Percentiles rank a stretch among this genome's conserved stretches.
phyloP scores from a whole-genome alignment of 2,888 invertebrate species.

The Dusona sp. region DNA sequence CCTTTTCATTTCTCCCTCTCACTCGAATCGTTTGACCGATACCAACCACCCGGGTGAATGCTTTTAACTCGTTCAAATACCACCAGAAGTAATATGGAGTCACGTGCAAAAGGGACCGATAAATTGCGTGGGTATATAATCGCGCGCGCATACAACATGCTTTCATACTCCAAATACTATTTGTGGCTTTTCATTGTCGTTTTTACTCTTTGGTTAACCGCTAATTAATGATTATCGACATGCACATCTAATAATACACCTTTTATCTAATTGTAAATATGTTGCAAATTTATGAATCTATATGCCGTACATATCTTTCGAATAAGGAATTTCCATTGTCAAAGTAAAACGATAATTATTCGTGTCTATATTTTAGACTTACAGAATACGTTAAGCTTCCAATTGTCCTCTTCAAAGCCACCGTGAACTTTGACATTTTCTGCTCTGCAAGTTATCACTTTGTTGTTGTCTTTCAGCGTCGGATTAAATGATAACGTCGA shows the following conservation, averaged over 20 bases:
- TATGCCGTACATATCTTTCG: too few species aligned
- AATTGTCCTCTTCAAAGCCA: constrained; percentile 91
- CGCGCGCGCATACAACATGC: neutral
- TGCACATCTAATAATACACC: neutral
- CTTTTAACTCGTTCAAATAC: constrained; percentile 58
- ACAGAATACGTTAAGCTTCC: constrained; percentile 95
- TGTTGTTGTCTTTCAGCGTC: constrained; percentile 91
- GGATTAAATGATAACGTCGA: constrained; percentile 92
- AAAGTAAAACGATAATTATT: neutral
- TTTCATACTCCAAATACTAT: constrained; percentile 37
- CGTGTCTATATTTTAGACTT: constrained; percentile 84
- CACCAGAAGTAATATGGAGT: constrained; percentile 34
- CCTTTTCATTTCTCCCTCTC: constrained; percentile 8
- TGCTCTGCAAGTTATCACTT: constrained; percentile 92
- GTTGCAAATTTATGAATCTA: neutral
- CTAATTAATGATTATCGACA: constrained; percentile 3
- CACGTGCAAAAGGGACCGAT: constrained; percentile 12
- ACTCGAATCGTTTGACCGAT: constrained; percentile 33
- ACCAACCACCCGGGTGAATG: constrained; percentile 11
- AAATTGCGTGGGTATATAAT: constrained; percentile 19
- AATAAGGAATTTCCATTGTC: neutral
- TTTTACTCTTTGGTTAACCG: constrained; percentile 13
- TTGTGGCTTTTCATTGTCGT: constrained; percentile 14
- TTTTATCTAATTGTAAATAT: neutral
- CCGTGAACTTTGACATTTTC: constrained; percentile 91